Conservation (phyloP, 2,888 invertebrate genomes). For the Heteropelma amictum region DNA sequence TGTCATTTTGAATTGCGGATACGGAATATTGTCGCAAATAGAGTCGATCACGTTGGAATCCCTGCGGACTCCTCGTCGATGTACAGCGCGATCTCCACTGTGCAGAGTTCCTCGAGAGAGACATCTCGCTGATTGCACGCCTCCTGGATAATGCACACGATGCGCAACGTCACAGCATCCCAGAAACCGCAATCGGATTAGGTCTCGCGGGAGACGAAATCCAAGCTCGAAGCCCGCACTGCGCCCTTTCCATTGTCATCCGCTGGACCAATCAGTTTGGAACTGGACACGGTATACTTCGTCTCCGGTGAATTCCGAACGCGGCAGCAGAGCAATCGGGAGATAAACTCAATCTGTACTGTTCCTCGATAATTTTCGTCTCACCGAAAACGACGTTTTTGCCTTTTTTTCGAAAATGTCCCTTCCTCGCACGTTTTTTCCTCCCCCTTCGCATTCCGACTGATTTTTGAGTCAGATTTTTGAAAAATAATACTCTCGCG, state of each 20-base stretch:
- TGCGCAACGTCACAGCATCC: constrained; percentile 47
- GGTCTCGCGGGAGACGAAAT: constrained; percentile 61
- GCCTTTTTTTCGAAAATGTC: too few species aligned
- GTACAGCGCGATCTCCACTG: too few species aligned
- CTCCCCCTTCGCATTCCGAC: too few species aligned
- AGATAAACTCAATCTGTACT: not conserved
- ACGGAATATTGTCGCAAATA: too few species aligned
- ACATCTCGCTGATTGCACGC: constrained; percentile 64
- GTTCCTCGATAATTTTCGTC: not conserved
- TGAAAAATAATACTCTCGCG: not conserved
- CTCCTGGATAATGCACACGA: constrained; percentile 62
- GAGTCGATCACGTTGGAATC: not conserved
- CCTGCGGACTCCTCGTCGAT: too few species aligned
- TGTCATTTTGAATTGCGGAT: too few species aligned
- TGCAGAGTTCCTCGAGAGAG: constrained; percentile 40
- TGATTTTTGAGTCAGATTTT: not conserved
- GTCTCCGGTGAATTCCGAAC: not conserved
- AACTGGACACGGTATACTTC: not conserved
- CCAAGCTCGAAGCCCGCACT: constrained; percentile 4
- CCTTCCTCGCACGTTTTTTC: too few species aligned
- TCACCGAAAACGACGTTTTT: not conserved
- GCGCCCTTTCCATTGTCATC: not conserved
- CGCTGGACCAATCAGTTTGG: not conserved
- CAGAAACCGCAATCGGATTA: constrained; percentile 64
- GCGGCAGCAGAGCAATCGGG: not conserved